Conservation (phyloP, 2,113 vertebrate species). For the Melanerpes aurifrons region DNA sequence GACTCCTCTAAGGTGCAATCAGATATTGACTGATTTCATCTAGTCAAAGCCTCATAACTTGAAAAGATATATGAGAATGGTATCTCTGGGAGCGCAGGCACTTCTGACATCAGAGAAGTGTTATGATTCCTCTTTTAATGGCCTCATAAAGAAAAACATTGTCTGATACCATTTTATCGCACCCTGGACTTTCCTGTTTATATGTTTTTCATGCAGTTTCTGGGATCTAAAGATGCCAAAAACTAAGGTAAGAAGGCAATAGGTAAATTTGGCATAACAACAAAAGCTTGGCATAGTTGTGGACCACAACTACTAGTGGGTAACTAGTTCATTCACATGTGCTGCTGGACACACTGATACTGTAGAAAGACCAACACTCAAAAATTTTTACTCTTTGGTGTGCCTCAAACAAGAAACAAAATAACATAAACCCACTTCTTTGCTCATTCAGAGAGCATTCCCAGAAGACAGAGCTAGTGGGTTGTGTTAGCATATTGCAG, state of each 20-base stretch:
- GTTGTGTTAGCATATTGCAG: no score
- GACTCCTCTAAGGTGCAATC: neutral
- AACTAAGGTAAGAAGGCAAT: neutral
- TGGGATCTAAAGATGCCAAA: neutral
- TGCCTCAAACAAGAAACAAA: neutral
- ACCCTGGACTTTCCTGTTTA: neutral
- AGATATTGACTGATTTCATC: neutral
- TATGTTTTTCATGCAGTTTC: neutral
- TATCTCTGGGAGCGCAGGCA: neutral
- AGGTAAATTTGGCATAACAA: neutral
- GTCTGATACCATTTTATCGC: neutral
- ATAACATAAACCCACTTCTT: neutral
- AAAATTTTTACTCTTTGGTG: neutral
- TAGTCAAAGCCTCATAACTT: neutral
- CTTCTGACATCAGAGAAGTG: neutral
- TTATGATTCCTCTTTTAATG: neutral
- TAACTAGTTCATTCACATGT: neutral
- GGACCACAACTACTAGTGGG: no score
- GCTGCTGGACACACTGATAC: fast-evolving
- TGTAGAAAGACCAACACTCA: neutral
- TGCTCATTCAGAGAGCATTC: neutral
- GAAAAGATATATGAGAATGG: neutral
- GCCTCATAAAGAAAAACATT: neutral
- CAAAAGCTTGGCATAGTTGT: neutral
- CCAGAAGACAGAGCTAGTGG: neutral